Base-by-base conservation (phyloP, 2,888 invertebrate species). In the Allygus modestus region DNA sequence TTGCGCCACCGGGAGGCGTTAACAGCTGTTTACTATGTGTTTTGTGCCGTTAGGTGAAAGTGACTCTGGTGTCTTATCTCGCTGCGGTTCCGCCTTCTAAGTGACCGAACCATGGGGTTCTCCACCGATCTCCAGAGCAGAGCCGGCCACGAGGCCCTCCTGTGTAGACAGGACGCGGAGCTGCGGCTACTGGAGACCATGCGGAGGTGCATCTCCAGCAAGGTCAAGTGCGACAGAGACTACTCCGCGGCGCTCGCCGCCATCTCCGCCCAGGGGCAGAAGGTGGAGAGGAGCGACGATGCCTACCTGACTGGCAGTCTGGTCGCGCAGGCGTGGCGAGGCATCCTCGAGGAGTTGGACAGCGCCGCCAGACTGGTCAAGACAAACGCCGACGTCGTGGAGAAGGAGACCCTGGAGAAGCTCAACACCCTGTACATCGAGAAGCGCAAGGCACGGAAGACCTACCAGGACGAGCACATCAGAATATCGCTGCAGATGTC, bases 121-220 rank as follows among this genome's bases (percentile, higher is more conserved):
- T 86, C 86, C 41, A 84, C 86, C 11, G 85, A 86, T 46, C 84
- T 86, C 5, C 87, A 86, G 75, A 86, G 86, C 88, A 95, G 96
- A 89, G 94, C 94, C 88, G 97, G 97, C 89, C 98, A 98, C 91
- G 98, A 98, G 91, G 97, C 97, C 87, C 92, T 98, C 88, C 92
- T 98, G 88, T 94, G 94, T 86, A 94, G 98, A 83, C 98, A 98
- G 91, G 98, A 98, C 90, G 97, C 97, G 26, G 98, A 98, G 91
- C 93, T 98, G 85, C 94, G 97, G 87, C 94, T 98, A 75, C 93
- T 98, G 92, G 98, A 98, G 90, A 95, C 95, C 87, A 97, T 98
- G 95, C 95, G 96, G 89, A 92, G 97, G 86, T 97, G 97, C 89
- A 93, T 98, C 84, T 93, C 94, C 87, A 94, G 95, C 87, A 96